phyloP scores from a whole-genome alignment of 2,113 vertebrate species.

The Vulpes ferrilata region DNA sequence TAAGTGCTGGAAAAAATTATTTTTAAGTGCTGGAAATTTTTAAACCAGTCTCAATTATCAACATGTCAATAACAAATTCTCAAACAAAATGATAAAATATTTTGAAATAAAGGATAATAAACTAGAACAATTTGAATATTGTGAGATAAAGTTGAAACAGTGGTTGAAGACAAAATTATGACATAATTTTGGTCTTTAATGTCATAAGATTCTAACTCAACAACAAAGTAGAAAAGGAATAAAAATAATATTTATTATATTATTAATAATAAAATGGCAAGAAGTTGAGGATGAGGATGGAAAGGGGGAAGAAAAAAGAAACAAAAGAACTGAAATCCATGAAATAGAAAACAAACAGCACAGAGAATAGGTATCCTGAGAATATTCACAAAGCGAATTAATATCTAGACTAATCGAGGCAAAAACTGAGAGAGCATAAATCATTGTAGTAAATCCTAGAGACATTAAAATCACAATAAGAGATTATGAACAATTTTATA shows the following conservation, averaged over 20 bases:
- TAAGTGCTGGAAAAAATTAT: background rate
- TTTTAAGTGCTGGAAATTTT: background rate
- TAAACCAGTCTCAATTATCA: background rate
- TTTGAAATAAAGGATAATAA: background rate
- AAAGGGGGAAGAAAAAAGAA: background rate
- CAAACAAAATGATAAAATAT: background rate
- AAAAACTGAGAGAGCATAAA: background rate
- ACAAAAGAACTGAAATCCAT: background rate
- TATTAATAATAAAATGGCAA: background rate
- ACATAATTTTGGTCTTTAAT: background rate
- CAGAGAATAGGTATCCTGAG: background rate
- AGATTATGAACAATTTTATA: background rate
- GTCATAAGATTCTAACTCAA: background rate
- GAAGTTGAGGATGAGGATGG: background rate
- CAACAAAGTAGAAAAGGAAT: background rate
- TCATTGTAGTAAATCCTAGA: background rate
- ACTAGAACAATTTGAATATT: background rate
- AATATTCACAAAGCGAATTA: background rate
- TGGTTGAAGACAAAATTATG: background rate
- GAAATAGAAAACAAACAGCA: background rate
- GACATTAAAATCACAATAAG: background rate
- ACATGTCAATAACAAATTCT: background rate
- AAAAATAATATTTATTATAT: background rate
- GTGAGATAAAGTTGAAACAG: background rate
- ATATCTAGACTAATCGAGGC: background rate